phyloP scores from a whole-genome alignment of 2,797 vertebrate species.

The Emys orbicularis region DNA sequence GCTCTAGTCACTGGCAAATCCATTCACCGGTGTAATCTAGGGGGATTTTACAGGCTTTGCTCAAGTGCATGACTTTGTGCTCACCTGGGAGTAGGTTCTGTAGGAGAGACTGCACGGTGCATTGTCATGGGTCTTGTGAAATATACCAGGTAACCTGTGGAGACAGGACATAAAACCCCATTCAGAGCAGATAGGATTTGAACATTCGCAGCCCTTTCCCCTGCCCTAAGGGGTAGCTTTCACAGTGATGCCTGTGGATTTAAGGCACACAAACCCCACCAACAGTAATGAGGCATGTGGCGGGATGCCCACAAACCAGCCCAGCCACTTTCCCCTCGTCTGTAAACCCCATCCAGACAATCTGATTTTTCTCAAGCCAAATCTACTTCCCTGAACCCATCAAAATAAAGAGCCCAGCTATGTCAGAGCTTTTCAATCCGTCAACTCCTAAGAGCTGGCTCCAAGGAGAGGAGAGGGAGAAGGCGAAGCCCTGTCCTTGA shows the following conservation, averaged over 20 bases:
- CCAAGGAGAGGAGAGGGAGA: neutral
- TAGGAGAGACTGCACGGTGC: conserved; percentile 91
- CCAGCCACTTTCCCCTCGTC: neutral
- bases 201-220: neutral
- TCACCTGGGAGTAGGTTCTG: conserved; percentile 96
- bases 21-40: neutral
- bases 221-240: neutral
- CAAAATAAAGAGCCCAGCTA: neutral
- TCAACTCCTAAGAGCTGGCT: neutral
- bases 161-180: conserved; percentile 14
- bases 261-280: neutral
- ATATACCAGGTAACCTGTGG: conserved; percentile 92
- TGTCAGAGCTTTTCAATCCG: no score
- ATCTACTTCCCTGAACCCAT: neutral
- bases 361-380: neutral
- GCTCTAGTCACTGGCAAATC: no score
- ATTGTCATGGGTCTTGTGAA: conserved; percentile 97
- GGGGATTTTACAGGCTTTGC: neutral
- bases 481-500: neutral
- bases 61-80: fast-evolving
- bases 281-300: neutral
- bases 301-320: neutral
- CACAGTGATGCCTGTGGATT: neutral
- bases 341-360: neutral
- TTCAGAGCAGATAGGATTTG: fast-evolving